Percentiles rank a stretch among this genome's conserved stretches.
phyloP scores from a whole-genome alignment of 2,888 invertebrate genomes.

The Amblyjoppa fuscipennis region DNA sequence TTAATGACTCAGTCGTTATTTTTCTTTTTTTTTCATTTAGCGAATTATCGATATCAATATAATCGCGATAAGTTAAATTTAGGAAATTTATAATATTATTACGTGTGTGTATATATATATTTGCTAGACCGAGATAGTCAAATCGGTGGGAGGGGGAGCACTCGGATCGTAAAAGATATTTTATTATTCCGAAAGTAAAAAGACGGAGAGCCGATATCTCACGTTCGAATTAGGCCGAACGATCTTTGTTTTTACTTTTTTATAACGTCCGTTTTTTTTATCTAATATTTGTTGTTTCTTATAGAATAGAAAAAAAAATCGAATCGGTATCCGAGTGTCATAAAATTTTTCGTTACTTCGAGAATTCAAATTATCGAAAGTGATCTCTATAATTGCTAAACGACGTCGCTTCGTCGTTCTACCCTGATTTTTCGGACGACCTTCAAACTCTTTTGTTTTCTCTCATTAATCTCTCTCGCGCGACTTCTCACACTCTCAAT shows the following conservation, averaged over 20 bases:
- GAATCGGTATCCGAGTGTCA: not conserved
- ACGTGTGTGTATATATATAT: conserved; percentile 6
- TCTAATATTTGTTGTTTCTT: conserved; percentile 9
- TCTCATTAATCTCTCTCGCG: not conserved
- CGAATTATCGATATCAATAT: conserved; percentile 52
- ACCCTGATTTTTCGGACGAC: conserved; percentile 66
- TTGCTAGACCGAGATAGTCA: conserved; percentile 36
- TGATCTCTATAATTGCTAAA: conserved; percentile 42
- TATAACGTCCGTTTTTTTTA: not conserved
- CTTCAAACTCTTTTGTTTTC: conserved; percentile 16
- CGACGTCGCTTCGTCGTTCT: conserved; percentile 54
- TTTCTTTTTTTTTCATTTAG: conserved; percentile 37
- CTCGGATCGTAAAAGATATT: conserved; percentile 1
- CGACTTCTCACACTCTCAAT: not conserved
- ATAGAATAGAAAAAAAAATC: not conserved
- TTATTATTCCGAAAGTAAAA: conserved; percentile 22
- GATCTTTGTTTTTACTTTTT: not conserved
- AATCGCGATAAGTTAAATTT: conserved; percentile 54
- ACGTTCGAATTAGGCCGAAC: conserved; percentile 58
- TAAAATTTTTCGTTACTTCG: conserved; percentile 11
- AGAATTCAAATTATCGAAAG: conserved; percentile 53
- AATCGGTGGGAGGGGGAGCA: conserved; percentile 14
- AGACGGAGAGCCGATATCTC: conserved; percentile 9
- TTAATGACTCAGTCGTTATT: conserved; percentile 71
- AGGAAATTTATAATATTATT: conserved; percentile 42